Conservation (phyloP, 2,113 vertebrate species). For the Cyprichromis sp. region DNA sequence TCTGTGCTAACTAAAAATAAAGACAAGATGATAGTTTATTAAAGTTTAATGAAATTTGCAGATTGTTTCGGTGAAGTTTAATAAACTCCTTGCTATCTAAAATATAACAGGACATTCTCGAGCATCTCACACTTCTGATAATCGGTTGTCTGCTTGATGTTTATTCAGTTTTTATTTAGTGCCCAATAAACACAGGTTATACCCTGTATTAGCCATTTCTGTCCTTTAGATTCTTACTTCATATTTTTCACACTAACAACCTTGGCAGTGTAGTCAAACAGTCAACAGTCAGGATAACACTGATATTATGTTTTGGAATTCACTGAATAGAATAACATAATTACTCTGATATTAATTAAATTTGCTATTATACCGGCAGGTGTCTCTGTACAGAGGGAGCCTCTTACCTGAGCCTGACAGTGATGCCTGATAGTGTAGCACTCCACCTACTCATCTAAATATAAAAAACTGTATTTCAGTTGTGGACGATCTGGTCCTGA, state of each 20-base stretch:
- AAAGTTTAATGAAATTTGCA: too few species aligned
- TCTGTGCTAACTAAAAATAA: too few species aligned
- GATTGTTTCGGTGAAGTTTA: too few species aligned
- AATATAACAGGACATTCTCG: too few species aligned
- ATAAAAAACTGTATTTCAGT: neutral
- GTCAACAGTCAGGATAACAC: neutral
- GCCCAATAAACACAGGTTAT: neutral
- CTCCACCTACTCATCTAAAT: neutral
- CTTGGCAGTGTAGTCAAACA: neutral
- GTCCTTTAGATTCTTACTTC: neutral
- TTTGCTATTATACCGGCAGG: neutral
- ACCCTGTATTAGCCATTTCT: neutral
- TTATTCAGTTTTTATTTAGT: neutral
- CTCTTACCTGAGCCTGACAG: neutral
- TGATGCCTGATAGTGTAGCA: rapidly evolving
- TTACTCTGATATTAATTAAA: neutral
- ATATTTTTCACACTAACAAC: neutral
- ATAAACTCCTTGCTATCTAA: too few species aligned
- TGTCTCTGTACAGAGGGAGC: neutral
- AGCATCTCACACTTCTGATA: too few species aligned
- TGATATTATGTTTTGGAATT: neutral
- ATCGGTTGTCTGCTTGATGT: too few species aligned
- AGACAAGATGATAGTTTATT: too few species aligned
- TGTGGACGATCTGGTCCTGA: slow-evolving; percentile 60
- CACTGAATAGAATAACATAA: neutral